phyloP scores from a whole-genome alignment of 2,113 vertebrate genomes.

The Leptobrachium ailaonicum region DNA sequence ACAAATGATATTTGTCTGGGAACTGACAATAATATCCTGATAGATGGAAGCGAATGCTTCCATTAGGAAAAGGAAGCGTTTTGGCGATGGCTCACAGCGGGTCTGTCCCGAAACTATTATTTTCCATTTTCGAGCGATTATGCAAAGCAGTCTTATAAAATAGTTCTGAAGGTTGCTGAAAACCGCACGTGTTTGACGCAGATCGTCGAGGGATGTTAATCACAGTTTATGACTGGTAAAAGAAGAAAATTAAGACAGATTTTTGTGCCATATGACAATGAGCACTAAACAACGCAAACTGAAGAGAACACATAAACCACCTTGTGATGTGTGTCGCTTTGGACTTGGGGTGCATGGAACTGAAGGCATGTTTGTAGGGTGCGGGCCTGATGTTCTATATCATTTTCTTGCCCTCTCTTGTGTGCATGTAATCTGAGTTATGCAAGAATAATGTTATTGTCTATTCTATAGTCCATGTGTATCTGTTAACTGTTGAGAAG shows the following conservation, averaged over 20 bases:
- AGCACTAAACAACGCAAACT: too few relatives aligned
- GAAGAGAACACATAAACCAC: too few relatives aligned
- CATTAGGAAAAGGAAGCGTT: constrained; percentile 7
- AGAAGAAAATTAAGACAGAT: constrained; percentile 31
- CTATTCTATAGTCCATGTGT: too few relatives aligned
- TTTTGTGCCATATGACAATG: not conserved
- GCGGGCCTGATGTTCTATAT: too few relatives aligned
- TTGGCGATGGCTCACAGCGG: not conserved
- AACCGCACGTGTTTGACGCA: constrained; percentile 1
- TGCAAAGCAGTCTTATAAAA: not conserved
- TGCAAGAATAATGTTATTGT: too few relatives aligned
- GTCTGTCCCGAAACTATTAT: not conserved
- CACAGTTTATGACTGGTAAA: constrained; percentile 7
- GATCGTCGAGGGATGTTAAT: constrained; percentile 27
- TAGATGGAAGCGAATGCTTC: constrained; percentile 28
- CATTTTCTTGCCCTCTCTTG: too few relatives aligned
- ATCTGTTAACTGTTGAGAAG: too few relatives aligned
- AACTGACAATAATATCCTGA: constrained; percentile 24
- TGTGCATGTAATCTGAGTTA: too few relatives aligned
- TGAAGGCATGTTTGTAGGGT: too few relatives aligned
- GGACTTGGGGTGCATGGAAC: too few relatives aligned
- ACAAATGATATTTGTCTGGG: constrained; percentile 33
- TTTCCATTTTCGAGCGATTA: not conserved
- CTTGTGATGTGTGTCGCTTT: too few relatives aligned
- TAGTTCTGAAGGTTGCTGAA: not conserved